A percentile compares a stretch with the other conserved stretches of the same genome.
Conservation (phyloP, 37 sponge, comb jelly and placozoan species). For the Halichondria panicea region DNA sequence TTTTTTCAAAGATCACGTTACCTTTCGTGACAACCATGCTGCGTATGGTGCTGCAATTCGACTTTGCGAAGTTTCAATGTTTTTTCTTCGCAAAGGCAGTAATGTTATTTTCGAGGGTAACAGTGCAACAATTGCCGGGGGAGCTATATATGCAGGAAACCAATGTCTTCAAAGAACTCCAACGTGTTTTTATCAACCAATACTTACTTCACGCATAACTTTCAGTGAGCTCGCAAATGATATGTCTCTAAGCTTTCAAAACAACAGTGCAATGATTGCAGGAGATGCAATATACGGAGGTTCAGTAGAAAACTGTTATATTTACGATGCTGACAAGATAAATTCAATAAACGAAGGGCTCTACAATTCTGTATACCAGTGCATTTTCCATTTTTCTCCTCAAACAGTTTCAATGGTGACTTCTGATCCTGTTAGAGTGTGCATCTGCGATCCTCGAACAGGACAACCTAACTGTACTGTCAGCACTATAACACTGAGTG, state of each 20-base stretch:
- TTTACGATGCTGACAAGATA: background rate
- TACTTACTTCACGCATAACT: background rate
- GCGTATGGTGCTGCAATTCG: constrained; percentile 4
- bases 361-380: background rate
- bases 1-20: background rate
- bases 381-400: background rate
- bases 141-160: constrained; percentile 4
- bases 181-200: constrained; percentile 11
- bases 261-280: constrained; percentile 7
- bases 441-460: background rate
- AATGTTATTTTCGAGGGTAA: background rate
- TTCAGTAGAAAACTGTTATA: constrained; percentile 6
- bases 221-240: background rate
- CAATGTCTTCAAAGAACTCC: constrained; percentile 3
- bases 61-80: constrained; percentile 5
- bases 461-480: no score
- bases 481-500: no score
- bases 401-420: background rate
- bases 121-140: constrained; percentile 1
- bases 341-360: background rate
- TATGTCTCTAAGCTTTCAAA: background rate
- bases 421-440: constrained; percentile 14
- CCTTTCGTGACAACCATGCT: background rate
- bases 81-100: background rate
- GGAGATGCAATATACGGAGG: constrained; percentile 21